Evolutionary conservation across 2,113 vertebrate species (phyloP), one percentile per base, ranked within the genome.

Genomic region (Struthidea cinerea): DNA sequence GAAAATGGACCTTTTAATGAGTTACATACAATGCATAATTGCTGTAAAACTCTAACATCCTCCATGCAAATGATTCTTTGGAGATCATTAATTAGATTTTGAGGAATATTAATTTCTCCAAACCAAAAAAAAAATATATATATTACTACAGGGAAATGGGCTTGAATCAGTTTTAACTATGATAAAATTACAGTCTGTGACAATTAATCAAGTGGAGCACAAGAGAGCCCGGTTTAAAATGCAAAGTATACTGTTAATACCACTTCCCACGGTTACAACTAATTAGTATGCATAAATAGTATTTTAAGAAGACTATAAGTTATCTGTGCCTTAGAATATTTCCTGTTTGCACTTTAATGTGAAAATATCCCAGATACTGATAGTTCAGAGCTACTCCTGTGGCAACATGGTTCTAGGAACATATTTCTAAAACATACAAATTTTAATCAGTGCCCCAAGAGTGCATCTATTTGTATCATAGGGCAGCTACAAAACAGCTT

Each of bases 1-100:
- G 90, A 98, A 97, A 97, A 98, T 80, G 75, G 75, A 95, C 93
- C 81, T 91, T 96, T 96, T 96, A 97, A 97, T 97, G 93, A 96
- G 82, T 89, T 94, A 89, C 70, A 89, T 84, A 96, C 59, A 97
- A 91, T 79, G 87, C 75, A 94, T 93, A 97, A 97, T 94, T 89
- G 80, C 87, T 95, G 32, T 86, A 96, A 97, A 97, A 93, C 41
- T 94, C 80, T 61, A 96, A 96, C 93, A 96, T 90, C 69, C 63
- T 97, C 96, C 94, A 96, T 94, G 83, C 69, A 97, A 97, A 97
- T 97, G 76, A 96, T 86, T 97, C 93, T 96, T 97, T 93, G 77
- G 94, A 97, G 96, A 97, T 95, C 94, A 97, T 96, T 97, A 96
- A 98, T 97, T 97, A 95, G 71, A 91, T 96, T 96, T 96, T 88